Evolutionary conservation across 92 coral and sea anemone species (phyloP).

Genomic region (Umimayanthus kanabou): DNA sequence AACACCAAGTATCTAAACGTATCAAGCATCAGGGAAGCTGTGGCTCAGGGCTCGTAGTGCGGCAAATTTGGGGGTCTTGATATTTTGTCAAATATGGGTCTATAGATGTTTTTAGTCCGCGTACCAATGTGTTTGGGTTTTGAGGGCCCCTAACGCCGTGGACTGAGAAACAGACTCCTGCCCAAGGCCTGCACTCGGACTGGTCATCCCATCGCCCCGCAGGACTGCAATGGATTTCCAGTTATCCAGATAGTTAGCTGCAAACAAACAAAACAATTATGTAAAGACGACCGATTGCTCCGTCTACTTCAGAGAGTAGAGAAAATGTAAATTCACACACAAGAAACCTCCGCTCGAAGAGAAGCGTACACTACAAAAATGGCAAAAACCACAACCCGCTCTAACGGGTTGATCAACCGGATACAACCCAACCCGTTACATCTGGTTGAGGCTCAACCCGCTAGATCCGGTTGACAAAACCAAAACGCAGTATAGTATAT

Average conservation of each 20-base stretch:
- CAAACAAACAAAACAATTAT: neutral
- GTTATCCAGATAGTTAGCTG: constrained; percentile 95
- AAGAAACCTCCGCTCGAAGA: too few relatives aligned
- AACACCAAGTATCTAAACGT: neutral
- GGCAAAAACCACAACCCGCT: too few relatives aligned
- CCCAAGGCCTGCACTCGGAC: constrained; percentile 44
- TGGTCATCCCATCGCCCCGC: constrained; percentile 87
- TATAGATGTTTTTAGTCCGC: constrained; percentile 4
- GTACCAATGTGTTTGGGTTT: constrained; percentile 28
- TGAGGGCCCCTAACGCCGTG: constrained; percentile 45
- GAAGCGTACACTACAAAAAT: too few relatives aligned
- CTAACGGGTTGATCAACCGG: too few relatives aligned
- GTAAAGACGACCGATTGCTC: neutral
- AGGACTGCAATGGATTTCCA: constrained; percentile 95
- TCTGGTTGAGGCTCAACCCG: too few relatives aligned
- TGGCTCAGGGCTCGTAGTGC: neutral
- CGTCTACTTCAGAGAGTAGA: too few relatives aligned
- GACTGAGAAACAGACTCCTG: constrained; percentile 28
- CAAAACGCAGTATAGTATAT: too few relatives aligned
- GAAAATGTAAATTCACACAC: too few relatives aligned
- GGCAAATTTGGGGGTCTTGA: neutral
- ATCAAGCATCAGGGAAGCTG: neutral
- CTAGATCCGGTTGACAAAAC: too few relatives aligned
- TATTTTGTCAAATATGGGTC: neutral
- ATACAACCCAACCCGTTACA: too few relatives aligned